Base-by-base conservation (phyloP, 2,113 vertebrate species). In the Callionymus lyra region DNA sequence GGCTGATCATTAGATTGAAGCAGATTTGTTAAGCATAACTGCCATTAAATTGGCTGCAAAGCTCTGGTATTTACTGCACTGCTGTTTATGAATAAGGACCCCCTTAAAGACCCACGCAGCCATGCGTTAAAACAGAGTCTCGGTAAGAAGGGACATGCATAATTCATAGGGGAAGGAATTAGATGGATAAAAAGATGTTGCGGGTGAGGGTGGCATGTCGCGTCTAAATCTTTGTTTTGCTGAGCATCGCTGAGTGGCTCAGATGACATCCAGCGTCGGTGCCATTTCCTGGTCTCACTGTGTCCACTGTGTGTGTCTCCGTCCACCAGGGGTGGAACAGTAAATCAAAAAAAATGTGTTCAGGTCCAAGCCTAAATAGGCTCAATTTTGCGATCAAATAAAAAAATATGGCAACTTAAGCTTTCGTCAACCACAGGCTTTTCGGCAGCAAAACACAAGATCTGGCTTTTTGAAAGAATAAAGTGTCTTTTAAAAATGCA, bases 171-270 rank as follows among this genome's bases (percentile, higher is more conserved):
- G 39, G 57, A 68, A 70, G 65, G 82, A 82, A 76, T 77, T 76
- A 73, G 78, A 82, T 80, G 73, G 78, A 84, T 82, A 80, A 81
- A 74, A 81, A 81, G 77, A 79, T 76, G 79, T 76, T 82, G 50
- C 65, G 55, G 69, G 67, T 63, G 65, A 82, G 72, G 68, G 66
- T 68, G 68, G 66, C 69, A 55, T 73, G 50, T 43, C 41, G 58
- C 45, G 59, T 67, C 43, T 63, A 17, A 1, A 37, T 47, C 35
- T 48, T 31, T 61, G 59, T 45, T 55, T 50, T 12, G 50, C 34
- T 43, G 53, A 70, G 69, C 46, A 35, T 51, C 49, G 65, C 38
- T 37, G 53, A 70, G 69, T 55, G 49, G 52, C 53, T 72, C 59
- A 58, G 50, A 48, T 72, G 69, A 74, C 67, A 70, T 47, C 65